Percentiles rank a stretch among this genome's conserved stretches.
phyloP scores from a whole-genome alignment of 2,113 vertebrate genomes.

The Xiphias gladius region DNA sequence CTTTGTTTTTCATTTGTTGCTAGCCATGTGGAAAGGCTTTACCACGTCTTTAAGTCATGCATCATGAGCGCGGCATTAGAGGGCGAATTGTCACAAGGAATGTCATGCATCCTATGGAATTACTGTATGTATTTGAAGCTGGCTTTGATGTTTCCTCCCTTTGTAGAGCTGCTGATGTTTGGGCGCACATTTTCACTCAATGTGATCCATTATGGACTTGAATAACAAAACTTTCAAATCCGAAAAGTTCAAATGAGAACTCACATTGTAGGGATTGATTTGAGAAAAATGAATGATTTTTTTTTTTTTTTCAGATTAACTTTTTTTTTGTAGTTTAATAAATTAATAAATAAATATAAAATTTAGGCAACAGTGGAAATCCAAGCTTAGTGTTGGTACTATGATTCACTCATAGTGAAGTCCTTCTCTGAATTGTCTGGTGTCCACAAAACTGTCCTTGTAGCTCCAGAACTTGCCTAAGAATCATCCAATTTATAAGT shows the following conservation, averaged over 20 bases:
- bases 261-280: background rate
- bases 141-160: conserved; percentile 52
- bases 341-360: conserved; percentile 2
- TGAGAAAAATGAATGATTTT: background rate
- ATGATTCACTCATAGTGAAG: background rate
- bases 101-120: conserved; percentile 39
- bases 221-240: conserved; percentile 15
- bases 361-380: background rate
- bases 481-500: too few species aligned
- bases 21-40: conserved; percentile 64
- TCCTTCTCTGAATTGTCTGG: background rate
- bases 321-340: background rate
- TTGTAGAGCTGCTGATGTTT: conserved; percentile 34
- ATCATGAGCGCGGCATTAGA: conserved; percentile 43
- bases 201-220: background rate
- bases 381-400: background rate
- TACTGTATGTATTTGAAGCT: background rate
- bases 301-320: background rate
- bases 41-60: conserved; percentile 56
- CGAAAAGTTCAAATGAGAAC: background rate
- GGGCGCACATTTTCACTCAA: background rate
- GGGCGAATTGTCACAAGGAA: conserved; percentile 47
- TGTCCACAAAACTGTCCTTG: background rate
- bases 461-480: background rate
- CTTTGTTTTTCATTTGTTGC: conserved; percentile 61